These are phyloP conservation scores for Pollimyrus isidori DNA, from an alignment of 2,113 vertebrate genomes.

Conservation along the genomic window DNA sequence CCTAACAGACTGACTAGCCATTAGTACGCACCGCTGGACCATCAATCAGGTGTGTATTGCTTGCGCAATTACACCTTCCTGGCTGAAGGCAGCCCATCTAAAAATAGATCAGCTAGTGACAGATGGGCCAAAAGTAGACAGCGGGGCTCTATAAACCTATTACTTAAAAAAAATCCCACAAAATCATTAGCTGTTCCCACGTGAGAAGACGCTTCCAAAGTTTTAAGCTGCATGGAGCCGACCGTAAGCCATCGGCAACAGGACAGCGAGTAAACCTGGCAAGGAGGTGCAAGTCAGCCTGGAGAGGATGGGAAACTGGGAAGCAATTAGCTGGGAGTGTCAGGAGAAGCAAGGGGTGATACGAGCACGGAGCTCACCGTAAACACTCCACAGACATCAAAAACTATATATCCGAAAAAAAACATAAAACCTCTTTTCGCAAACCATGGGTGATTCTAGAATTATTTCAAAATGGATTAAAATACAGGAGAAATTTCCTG, in stretches of 20 bases:
- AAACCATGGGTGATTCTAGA: background rate
- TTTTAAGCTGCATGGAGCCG: background rate
- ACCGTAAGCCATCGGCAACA: background rate
- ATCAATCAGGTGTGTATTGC: background rate
- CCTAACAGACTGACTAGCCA: background rate
- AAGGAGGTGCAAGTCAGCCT: background rate
- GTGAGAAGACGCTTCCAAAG: slow-evolving; percentile 7
- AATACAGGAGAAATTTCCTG: background rate
- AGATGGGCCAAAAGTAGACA: slow-evolving; percentile 16
- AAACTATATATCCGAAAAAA: background rate
- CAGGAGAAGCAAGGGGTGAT: background rate
- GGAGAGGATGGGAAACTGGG: background rate
- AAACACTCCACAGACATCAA: background rate
- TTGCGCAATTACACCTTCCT: background rate
- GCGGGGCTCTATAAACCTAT: slow-evolving; percentile 19
- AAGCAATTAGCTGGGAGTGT: background rate
- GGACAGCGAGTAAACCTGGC: background rate
- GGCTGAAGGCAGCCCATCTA: slow-evolving; percentile 7
- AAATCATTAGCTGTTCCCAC: slow-evolving; percentile 21
- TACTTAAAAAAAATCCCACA: slow-evolving; percentile 19
- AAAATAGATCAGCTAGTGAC: slow-evolving; percentile 11
- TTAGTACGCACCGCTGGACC: background rate
- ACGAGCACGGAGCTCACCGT: background rate
- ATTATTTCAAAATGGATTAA: background rate
- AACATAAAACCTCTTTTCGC: background rate